Conservation (phyloP, 2,888 invertebrate species). For the Uloborus plumipes region DNA sequence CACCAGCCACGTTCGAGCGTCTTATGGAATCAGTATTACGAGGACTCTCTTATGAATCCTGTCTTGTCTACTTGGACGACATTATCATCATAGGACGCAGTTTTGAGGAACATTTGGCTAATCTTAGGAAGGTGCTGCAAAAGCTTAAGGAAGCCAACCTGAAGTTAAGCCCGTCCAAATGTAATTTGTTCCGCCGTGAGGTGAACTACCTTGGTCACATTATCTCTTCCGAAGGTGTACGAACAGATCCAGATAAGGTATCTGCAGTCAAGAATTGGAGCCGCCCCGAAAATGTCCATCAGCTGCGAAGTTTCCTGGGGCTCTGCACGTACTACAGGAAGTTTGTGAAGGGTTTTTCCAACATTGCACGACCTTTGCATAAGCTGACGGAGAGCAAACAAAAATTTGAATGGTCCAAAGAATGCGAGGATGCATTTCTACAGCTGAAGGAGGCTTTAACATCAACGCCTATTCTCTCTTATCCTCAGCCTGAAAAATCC, state of each 20-base stretch:
- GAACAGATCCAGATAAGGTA: constrained; percentile 10
- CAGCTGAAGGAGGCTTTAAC: not conserved
- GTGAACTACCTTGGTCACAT: too few species aligned
- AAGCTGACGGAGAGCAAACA: not conserved
- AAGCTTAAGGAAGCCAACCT: too few species aligned
- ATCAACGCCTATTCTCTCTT: constrained; percentile 3
- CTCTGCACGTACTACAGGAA: constrained; percentile 15
- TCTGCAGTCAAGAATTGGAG: not conserved
- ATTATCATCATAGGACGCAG: too few species aligned
- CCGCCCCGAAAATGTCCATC: constrained; percentile 3
- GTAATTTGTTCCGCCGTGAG: too few species aligned
- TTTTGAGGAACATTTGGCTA: too few species aligned
- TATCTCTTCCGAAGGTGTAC: not conserved
- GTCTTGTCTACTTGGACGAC: too few species aligned
- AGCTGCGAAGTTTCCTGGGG: constrained; percentile 14
- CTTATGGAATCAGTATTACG: too few species aligned
- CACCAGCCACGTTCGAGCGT: too few species aligned
- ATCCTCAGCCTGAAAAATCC: constrained; percentile 11
- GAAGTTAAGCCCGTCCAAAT: too few species aligned
- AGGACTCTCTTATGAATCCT: too few species aligned
- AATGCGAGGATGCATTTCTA: not conserved
- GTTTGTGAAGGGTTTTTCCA: constrained; percentile 13
- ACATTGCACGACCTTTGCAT: constrained; percentile 14
- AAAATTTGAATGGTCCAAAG: too few species aligned
- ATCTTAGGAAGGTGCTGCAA: too few species aligned